Conservation (phyloP, 2,797 vertebrate species). For the Decapterus maruadsi region DNA sequence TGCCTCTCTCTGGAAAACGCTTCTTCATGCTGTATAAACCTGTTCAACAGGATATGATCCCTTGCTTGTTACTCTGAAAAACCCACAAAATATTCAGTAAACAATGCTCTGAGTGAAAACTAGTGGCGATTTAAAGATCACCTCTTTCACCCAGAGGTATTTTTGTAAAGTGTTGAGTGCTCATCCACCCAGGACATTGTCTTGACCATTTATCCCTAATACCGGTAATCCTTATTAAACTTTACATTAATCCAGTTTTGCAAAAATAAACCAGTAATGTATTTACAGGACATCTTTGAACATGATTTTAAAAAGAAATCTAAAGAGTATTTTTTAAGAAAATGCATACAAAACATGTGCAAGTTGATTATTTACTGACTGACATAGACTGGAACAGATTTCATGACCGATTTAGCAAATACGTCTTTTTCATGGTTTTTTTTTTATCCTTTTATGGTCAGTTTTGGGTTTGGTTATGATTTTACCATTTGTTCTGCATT, state of each 20-base stretch:
- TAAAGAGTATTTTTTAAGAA: slow-evolving; percentile 8
- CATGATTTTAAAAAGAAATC: slow-evolving; percentile 16
- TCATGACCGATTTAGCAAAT: not conserved
- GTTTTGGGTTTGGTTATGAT: not conserved
- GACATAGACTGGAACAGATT: slow-evolving; percentile 5
- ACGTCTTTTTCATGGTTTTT: not conserved
- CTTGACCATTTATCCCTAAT: not conserved
- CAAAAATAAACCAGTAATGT: not conserved
- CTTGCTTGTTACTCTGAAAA: not conserved
- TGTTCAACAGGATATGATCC: slow-evolving; percentile 40
- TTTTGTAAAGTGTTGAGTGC: not conserved
- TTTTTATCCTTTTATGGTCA: slow-evolving; percentile 8
- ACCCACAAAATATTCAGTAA: slow-evolving; percentile 18
- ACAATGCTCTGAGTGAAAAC: slow-evolving; percentile 14
- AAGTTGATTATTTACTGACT: slow-evolving; percentile 6
- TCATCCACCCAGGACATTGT: not conserved
- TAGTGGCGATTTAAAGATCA: not conserved
- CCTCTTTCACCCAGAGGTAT: not conserved
- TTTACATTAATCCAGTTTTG: not conserved
- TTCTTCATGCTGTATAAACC: slow-evolving; percentile 42
- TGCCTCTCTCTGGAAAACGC: slow-evolving; percentile 23
- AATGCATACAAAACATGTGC: slow-evolving; percentile 10
- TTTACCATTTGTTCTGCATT: slow-evolving; percentile 4
- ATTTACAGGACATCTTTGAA: slow-evolving; percentile 17
- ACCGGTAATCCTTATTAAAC: not conserved